Evolutionary conservation across 2,797 vertebrate genomes (phyloP).

Genomic region (Fistularia commersonii): DNA sequence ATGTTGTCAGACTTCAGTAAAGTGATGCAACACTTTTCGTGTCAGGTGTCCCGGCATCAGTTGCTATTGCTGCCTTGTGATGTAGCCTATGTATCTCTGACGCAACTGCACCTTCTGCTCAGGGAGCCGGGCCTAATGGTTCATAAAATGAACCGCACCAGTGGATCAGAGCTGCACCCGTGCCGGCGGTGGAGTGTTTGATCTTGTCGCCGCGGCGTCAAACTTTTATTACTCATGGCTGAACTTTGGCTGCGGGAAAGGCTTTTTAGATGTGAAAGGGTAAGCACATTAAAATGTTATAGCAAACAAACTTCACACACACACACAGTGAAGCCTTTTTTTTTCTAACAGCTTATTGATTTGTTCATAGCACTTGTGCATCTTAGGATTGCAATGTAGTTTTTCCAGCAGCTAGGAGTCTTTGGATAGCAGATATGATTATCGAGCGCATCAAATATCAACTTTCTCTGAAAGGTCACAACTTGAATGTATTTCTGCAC

Average conservation of each 20-base stretch:
- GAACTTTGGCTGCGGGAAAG: background rate
- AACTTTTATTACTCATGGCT: constrained; percentile 12
- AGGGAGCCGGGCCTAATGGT: constrained; percentile 8
- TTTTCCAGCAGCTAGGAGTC: background rate
- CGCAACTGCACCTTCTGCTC: background rate
- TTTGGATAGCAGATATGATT: constrained; percentile 1
- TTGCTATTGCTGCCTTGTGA: background rate
- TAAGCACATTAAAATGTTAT: background rate
- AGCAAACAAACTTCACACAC: constrained; percentile 3
- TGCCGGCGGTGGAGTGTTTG: constrained; percentile 7
- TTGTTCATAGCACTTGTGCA: background rate
- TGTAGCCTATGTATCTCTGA: background rate
- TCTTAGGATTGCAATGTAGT: background rate
- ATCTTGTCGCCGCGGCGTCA: constrained; percentile 20
- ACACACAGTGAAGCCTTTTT: background rate
- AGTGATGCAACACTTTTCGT: no score
- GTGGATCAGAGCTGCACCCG: constrained; percentile 18
- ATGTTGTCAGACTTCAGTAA: no score
- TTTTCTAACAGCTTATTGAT: constrained; percentile 23
- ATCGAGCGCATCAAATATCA: background rate
- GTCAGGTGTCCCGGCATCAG: background rate
- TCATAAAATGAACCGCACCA: constrained; percentile 19
- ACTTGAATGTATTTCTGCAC: background rate
- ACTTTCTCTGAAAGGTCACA: constrained; percentile 6
- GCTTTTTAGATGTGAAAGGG: constrained; percentile 1